A percentile compares a stretch with the other conserved stretches of the same genome.
These are phyloP conservation scores for Hirtodrosophila duncani DNA, from an alignment of 2,888 invertebrate species.

Conservation along the genomic window DNA sequence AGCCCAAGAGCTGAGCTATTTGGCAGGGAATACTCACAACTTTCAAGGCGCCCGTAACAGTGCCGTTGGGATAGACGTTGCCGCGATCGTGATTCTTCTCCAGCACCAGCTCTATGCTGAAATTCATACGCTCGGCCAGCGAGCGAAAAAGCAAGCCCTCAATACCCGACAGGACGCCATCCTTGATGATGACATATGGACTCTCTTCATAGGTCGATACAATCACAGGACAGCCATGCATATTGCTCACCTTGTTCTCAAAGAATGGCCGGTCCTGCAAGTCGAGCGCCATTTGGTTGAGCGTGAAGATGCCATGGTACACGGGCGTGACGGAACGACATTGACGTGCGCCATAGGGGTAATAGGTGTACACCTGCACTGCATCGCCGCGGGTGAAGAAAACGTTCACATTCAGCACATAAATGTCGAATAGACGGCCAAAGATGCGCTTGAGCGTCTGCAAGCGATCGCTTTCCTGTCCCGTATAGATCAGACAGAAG, in stretches of 20 bases:
- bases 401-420: constrained; percentile 71
- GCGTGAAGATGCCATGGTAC: constrained; percentile 56
- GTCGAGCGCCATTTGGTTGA: constrained; percentile 24
- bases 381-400: constrained; percentile 44
- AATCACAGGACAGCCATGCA: constrained; percentile 67
- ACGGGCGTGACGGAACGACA: constrained; percentile 63
- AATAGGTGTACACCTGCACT: constrained; percentile 69
- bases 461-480: constrained; percentile 45
- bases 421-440: constrained; percentile 64
- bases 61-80: constrained; percentile 59
- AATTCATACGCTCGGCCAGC: constrained; percentile 73
- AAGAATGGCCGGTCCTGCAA: constrained; percentile 46
- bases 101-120: constrained; percentile 54
- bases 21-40: constrained; percentile 47
- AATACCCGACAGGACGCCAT: constrained; percentile 61
- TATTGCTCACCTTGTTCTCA: constrained; percentile 60
- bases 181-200: constrained; percentile 61
- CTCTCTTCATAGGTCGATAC: constrained; percentile 60
- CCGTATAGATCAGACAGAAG: constrained; percentile 71
- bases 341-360: constrained; percentile 60
- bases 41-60: constrained; percentile 65
- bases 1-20: constrained; percentile 53
- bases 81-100: constrained; percentile 48
- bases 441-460: constrained; percentile 60
- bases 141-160: constrained; percentile 68